Evolutionary conservation across 2,888 invertebrate genomes (phyloP).

Genomic region (Malthinus flaveolus): DNA sequence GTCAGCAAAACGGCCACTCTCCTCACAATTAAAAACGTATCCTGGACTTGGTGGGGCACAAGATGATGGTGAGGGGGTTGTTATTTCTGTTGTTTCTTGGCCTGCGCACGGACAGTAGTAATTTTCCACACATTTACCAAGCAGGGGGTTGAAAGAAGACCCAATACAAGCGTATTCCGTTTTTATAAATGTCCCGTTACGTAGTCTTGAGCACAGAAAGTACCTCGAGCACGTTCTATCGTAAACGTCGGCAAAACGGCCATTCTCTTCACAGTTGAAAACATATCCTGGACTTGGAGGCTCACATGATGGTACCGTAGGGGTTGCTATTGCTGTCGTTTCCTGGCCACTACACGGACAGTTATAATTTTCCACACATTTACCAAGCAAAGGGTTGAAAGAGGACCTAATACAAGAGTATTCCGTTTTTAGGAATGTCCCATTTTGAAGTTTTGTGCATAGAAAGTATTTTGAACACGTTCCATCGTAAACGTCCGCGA

Average conservation of each 20-base stretch:
- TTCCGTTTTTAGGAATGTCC: slow-evolving; percentile 24
- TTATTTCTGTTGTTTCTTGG: too few species aligned
- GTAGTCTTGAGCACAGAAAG: slow-evolving; percentile 22
- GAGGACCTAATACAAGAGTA: slow-evolving; percentile 48
- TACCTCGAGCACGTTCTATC: slow-evolving; percentile 39
- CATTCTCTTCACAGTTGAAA: slow-evolving; percentile 45
- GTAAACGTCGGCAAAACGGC: slow-evolving; percentile 52
- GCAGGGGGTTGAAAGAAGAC: slow-evolving; percentile 30
- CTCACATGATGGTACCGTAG: background rate
- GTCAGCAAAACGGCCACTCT: too few species aligned
- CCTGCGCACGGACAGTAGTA: too few species aligned
- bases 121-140: slow-evolving; percentile 16
- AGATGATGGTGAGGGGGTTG: too few species aligned
- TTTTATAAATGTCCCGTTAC: slow-evolving; percentile 40
- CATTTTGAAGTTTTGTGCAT: slow-evolving; percentile 20
- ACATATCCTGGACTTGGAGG: background rate
- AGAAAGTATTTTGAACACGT: slow-evolving; percentile 6
- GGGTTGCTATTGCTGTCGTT: background rate
- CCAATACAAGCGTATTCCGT: slow-evolving; percentile 37
- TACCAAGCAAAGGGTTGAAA: slow-evolving; percentile 52
- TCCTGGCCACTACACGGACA: too few species aligned
- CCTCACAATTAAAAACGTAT: too few species aligned
- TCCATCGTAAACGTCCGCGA: slow-evolving; percentile 28
- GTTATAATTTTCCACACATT: slow-evolving; percentile 46
- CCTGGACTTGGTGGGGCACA: too few species aligned